Evolutionary conservation across 1,140 invertebrate genomes (phyloP).

Genomic region (Drosophila parabipectinata): DNA sequence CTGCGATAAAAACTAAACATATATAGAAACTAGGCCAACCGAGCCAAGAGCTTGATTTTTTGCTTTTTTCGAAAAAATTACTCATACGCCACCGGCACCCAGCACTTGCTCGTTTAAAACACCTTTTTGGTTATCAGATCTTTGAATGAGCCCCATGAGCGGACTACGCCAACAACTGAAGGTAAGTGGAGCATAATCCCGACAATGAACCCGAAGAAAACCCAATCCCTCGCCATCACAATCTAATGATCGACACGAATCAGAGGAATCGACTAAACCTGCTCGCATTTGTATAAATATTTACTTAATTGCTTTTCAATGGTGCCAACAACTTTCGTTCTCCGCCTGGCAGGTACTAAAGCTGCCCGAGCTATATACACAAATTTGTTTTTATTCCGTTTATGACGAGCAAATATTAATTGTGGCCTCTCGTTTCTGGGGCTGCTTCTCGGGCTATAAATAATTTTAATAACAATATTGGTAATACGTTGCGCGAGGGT

Average conservation of each 20-base stretch:
- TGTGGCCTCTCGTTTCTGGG: constrained; percentile 14
- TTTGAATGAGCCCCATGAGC: constrained; percentile 83
- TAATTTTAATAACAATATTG: constrained; percentile 60
- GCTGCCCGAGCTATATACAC: constrained; percentile 32
- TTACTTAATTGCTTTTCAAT: constrained; percentile 61
- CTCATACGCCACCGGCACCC: constrained; percentile 66
- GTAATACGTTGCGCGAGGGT: constrained; percentile 42
- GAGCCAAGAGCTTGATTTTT: constrained; percentile 9
- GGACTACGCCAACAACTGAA: constrained; percentile 81
- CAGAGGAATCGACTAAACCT: constrained; percentile 16
- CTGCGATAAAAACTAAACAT: constrained; percentile 4
- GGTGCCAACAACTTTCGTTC: constrained; percentile 40
- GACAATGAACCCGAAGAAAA: not conserved
- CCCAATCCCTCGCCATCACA: constrained; percentile 4
- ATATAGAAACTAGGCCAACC: constrained; percentile 57
- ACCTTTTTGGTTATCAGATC: constrained; percentile 30
- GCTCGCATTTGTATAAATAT: constrained; percentile 70
- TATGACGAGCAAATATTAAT: constrained; percentile 57
- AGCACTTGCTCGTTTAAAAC: constrained; percentile 18
- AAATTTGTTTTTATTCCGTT: constrained; percentile 46
- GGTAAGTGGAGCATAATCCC: constrained; percentile 58
- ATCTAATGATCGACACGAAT: constrained; percentile 7
- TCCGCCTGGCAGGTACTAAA: constrained; percentile 42
- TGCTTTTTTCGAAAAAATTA: constrained; percentile 44
- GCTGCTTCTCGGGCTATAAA: constrained; percentile 39